These are phyloP conservation scores for Oenanthe melanoleuca DNA, from an alignment of 2,113 vertebrate species.

Conservation along the genomic window DNA sequence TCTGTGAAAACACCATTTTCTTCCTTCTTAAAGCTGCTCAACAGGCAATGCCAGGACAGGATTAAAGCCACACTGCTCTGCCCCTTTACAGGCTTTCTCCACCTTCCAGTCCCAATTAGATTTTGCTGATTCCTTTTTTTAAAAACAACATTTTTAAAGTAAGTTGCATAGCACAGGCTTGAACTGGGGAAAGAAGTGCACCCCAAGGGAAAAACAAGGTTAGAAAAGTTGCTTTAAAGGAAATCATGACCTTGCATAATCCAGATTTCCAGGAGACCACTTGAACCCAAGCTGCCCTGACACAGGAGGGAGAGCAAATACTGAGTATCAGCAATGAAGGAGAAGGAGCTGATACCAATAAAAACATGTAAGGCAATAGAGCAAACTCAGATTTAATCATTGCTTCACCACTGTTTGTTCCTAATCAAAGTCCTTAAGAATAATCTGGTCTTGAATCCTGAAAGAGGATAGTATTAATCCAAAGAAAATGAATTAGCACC, in stretches of 20 bases:
- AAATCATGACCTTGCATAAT: background rate
- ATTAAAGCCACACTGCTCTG: background rate
- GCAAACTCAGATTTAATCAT: background rate
- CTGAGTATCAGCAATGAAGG: rapidly evolving
- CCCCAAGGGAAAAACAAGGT: background rate
- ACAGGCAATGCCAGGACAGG: background rate
- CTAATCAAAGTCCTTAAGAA: background rate
- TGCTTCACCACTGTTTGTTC: background rate
- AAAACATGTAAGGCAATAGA: background rate
- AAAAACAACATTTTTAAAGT: background rate
- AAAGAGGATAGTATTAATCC: slow-evolving; percentile 30
- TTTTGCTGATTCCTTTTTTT: background rate
- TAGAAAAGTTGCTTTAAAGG: background rate
- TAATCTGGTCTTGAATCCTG: slow-evolving; percentile 13
- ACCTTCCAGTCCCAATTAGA: background rate
- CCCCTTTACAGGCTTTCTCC: background rate
- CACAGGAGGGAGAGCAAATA: background rate
- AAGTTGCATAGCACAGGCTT: background rate
- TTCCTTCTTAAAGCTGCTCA: background rate
- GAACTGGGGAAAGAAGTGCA: background rate
- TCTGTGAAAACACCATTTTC: background rate
- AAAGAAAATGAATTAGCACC: slow-evolving; percentile 17
- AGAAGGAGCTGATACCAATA: background rate
- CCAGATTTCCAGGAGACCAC: background rate
- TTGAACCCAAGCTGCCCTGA: background rate